Base-by-base conservation (phyloP, 2,888 invertebrate genomes). In the Alloplasta piceator region DNA sequence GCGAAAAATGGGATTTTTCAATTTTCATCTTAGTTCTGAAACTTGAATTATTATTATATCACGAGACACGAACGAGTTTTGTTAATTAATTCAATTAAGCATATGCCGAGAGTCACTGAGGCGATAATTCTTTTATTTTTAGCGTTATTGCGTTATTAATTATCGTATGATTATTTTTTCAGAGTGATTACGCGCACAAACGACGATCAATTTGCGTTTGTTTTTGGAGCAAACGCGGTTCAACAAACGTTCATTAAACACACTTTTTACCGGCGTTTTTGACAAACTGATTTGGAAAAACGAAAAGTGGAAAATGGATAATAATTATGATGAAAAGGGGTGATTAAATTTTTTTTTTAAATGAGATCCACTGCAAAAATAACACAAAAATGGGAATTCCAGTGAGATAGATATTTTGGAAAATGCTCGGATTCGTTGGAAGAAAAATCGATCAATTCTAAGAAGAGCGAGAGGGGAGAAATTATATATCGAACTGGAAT, bases 401-500 rank as follows among this genome's bases (percentile, higher is more conserved):
- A 9, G 10, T 12, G n/a, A 48, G 48, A 48, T 26, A 14, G 1
- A 16, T 52, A 9, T 26, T 26, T 56, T 9, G 16, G 43, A 43
- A 43, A 43, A 61, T n/a, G 14, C 14, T 6, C 4, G 5, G 1
- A 48, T 10, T 4, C 6, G 48, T 14, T 46, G 56, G n/a, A 36
- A 52, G 5, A 63, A 10, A 63, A 55, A 38, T 50, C 9, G 10
- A 12, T 26, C 3, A 26, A 64, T 38, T 50, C 16, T 10, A 16
- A 6, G 4, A 55, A 16, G 55, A 12, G 14, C 12, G 12, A 46
- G 36, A 46, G 36, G 38, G 55, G 55, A 52, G 36, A 56, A 52
- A 58, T 26, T 39, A 52, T 68, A 77, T 68, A n/a, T 48, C 81
- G 48, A 74, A 77, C 50, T 74, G 81, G 70, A 78, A 81, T 78